Base-by-base conservation (phyloP, 1,140 invertebrate genomes). In the Ganaspis sp. region DNA sequence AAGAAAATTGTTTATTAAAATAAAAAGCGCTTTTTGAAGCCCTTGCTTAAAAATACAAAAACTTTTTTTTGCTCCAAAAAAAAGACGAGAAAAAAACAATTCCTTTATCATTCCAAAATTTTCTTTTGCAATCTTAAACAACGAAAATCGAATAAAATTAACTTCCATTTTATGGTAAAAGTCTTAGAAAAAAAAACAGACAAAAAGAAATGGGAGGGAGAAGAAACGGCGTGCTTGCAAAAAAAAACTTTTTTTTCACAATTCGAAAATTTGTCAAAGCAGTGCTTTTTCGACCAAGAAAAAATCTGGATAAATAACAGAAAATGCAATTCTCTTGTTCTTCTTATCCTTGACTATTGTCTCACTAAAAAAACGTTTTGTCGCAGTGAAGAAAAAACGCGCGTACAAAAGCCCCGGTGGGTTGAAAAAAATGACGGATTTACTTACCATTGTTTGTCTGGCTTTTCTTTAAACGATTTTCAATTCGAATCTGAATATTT, bases 191-290 rank as follows among this genome's bases (percentile, higher is more conserved):
- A 45, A 49, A 49, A 49, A 49, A 4, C 45, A 49, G 45, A 49
- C 45, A 49, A 45, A 45, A 49, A 49, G 45, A 49, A 49, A 49
- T 49, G 45, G 45, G 15, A 49, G 45, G 45, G 45, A 49, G 45
- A 49, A 49, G 45, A 17, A 49, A 49, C 45, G n/a, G 45, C 45
- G 45, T 49, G 45, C 45, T 49, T 49, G n/a, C 15, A 49, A 49
- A 49, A 49, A 64, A 64, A 64, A 64, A 64, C 6, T 12, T 64
- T 9, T n/a, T 64, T 64, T 29, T 64, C 8, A 11, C 23, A 64
- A 64, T 64, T 29, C 11, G 1, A 26, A 64, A 29, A 64, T 64
- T 64, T 6, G 23, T 12, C 15, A 26, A 64, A 29, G n/a, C 12
- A n/a, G 2, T n/a, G 26, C 23, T 26, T n/a, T n/a, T 64, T 64